A percentile compares a stretch with the other conserved stretches of the same genome.
Conservation (phyloP, 2,888 invertebrate genomes). For the Tyria jacobaeae region DNA sequence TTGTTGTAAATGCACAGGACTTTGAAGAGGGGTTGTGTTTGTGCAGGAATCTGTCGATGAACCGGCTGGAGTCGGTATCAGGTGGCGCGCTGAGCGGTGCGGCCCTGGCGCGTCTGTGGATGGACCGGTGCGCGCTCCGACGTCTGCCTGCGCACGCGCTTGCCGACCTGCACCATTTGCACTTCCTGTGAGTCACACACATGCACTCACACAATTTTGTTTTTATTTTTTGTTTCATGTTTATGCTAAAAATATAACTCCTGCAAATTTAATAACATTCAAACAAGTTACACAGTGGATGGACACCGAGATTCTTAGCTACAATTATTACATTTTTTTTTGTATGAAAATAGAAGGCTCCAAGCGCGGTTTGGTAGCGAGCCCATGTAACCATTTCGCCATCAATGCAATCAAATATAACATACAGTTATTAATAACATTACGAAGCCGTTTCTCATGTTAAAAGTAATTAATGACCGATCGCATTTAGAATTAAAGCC, state of each 20-base stretch:
- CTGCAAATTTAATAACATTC: neutral
- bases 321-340: neutral
- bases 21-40: neutral
- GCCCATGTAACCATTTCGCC: neutral
- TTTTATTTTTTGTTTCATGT: neutral
- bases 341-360: neutral
- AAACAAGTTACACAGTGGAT: neutral
- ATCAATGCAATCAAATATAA: neutral
- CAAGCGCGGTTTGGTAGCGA: neutral
- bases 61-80: slow-evolving; percentile 90
- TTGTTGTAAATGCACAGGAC: no score
- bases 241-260: no score
- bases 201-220: neutral
- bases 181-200: slow-evolving; percentile 86
- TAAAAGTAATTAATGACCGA: neutral
- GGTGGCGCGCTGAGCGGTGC: slow-evolving; percentile 88
- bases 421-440: neutral
- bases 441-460: neutral
- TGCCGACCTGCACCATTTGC: slow-evolving; percentile 80
- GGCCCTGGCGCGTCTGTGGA: slow-evolving; percentile 88
- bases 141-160: slow-evolving; percentile 86
- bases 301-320: neutral
- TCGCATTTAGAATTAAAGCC: neutral
- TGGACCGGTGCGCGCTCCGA: slow-evolving; percentile 87
- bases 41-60: slow-evolving; percentile 91